Base-by-base conservation (phyloP, 2,888 invertebrate species). In the Axea sp. region DNA sequence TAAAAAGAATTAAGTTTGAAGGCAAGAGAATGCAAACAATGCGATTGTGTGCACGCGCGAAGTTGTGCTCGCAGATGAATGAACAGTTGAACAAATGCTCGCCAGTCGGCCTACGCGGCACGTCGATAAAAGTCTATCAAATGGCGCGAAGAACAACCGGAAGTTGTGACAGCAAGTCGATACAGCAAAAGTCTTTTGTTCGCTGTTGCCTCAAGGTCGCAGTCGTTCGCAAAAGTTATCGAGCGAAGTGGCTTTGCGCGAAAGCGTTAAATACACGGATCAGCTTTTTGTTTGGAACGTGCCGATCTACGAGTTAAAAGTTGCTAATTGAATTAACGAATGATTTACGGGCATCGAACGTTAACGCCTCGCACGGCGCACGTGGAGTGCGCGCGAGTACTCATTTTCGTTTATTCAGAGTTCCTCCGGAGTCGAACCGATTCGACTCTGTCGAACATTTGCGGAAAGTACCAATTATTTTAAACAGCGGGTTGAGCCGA, bases 151-250 rank as follows among this genome's bases (percentile, higher is more conserved):
- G 55, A 73, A 51, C 51, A 37, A 55, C 31, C 65, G 73, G 73
- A 67, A 65, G 65, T 73, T 62, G 41, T 57, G 68, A 73, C 73
- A 73, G 68, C 15, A 62, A 73, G 68, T 64, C 68, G 57, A 68
- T 73, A 62, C 57, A 68, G 73, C 62, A 68, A 73, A 73, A 73
- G 68, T 67, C 53, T 60, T 60, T 73, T 73, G 57, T 64, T 60
- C 53, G 26, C 57, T 60, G 51, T 67, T 60, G 53, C 67, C 39
- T 67, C 65, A 73, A 73, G 73, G 73, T 73, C 67, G 55, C 60
- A 33, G 53, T 37, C 45, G 53, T 17, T 53, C 24, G 41, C 45
- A 45, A 69, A 69, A 53, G 31, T 69, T 60, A 60, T 60, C 53
- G 53, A 60, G 24, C 37, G 45, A 55, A 55, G 45, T 69, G 43